Evolutionary conservation across 2,888 invertebrate genomes (phyloP).

Genomic region (Trichacis sp.): DNA sequence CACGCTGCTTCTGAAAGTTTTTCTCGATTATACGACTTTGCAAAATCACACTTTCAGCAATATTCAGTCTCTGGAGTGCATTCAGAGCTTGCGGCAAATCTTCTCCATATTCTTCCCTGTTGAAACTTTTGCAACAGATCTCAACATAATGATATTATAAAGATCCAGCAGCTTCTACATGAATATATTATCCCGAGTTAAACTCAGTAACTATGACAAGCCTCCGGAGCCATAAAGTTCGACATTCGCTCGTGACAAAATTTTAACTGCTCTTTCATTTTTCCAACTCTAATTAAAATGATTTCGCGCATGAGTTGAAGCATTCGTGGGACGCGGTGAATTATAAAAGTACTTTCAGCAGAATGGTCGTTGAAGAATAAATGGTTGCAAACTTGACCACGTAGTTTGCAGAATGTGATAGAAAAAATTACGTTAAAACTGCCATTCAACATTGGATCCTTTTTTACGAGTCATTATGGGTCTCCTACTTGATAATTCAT

Average conservation of each 20-base stretch:
- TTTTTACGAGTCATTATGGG: neutral
- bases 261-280: neutral
- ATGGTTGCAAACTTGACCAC: no score
- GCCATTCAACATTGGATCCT: no score
- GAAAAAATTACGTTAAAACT: no score
- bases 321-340: no score
- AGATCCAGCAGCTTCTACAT: neutral
- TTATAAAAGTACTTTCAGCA: no score
- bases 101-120: constrained; percentile 1
- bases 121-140: constrained; percentile 1
- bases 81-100: neutral
- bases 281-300: no score
- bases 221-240: neutral
- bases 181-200: neutral
- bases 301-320: no score
- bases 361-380: no score
- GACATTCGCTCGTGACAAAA: neutral
- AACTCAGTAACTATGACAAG: neutral
- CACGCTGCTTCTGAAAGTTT: no score
- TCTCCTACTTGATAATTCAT: neutral
- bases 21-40: neutral
- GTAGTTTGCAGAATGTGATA: no score
- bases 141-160: neutral
- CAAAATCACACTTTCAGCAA: neutral
- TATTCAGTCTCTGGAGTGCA: neutral